Evolutionary conservation across 1,140 invertebrate species (phyloP).

Genomic region (Drosophila parabipectinata): DNA sequence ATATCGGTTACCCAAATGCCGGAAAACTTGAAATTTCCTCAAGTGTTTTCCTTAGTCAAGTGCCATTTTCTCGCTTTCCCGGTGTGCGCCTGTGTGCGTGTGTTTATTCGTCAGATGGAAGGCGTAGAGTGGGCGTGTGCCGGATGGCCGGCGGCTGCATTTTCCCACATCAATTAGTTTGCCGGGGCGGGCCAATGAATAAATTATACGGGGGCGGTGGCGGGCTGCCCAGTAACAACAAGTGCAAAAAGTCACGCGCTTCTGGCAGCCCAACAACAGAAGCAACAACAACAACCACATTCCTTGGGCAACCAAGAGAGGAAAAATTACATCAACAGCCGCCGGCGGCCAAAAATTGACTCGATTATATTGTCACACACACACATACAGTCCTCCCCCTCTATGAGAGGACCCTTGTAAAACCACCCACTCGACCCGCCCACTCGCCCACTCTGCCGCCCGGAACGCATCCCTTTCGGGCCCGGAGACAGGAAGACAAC

Average conservation of each 20-base stretch:
- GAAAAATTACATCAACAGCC: conserved; percentile 78
- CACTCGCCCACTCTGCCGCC: background rate
- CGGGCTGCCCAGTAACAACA: conserved; percentile 44
- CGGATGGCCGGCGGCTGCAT: conserved; percentile 55
- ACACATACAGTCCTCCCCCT: background rate
- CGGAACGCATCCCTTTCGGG: conserved; percentile 27
- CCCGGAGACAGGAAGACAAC: conserved; percentile 58
- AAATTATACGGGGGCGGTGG: conserved; percentile 61
- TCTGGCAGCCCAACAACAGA: conserved; percentile 6
- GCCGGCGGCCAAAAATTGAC: conserved; percentile 73
- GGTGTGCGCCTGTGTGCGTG: conserved; percentile 14
- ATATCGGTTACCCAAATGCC: background rate
- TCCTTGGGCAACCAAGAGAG: conserved; percentile 21
- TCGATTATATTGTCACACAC: conserved; percentile 78
- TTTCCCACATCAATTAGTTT: conserved; percentile 83
- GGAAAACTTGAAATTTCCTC: conserved; percentile 11
- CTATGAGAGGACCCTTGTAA: background rate
- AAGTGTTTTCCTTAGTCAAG: conserved; percentile 39
- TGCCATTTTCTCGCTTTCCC: conserved; percentile 17
- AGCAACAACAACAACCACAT: background rate
- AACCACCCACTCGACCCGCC: conserved; percentile 1
- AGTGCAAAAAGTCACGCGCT: conserved; percentile 84
- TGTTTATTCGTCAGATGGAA: conserved; percentile 24
- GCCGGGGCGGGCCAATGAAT: conserved; percentile 73
- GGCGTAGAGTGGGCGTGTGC: conserved; percentile 38